Conservation (phyloP, 2,113 vertebrate species). For the Brevimyrus niger region DNA sequence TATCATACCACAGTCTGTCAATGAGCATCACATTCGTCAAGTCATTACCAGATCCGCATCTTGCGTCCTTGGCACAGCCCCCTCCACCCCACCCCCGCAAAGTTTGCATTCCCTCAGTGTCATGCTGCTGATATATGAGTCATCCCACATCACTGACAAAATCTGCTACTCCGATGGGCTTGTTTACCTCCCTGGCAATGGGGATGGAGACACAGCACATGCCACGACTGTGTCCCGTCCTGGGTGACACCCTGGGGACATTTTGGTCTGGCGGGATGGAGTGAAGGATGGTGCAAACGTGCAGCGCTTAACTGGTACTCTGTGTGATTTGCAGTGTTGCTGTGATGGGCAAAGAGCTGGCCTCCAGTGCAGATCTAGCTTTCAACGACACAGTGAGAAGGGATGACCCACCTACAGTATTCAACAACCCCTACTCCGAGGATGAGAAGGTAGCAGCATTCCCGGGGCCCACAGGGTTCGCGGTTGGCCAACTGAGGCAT, state of each 20-base stretch:
- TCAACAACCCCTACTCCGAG: slow-evolving; percentile 69
- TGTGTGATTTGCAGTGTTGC: slow-evolving; percentile 63
- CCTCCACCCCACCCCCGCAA: neutral
- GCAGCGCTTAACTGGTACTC: neutral
- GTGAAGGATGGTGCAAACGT: neutral
- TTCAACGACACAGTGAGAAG: slow-evolving; percentile 63
- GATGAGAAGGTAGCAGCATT: slow-evolving; percentile 66
- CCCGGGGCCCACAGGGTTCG: neutral
- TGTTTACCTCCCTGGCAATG: neutral
- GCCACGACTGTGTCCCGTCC: no score
- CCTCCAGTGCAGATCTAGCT: slow-evolving; percentile 61
- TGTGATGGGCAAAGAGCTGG: slow-evolving; percentile 56
- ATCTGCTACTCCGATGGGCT: slow-evolving; percentile 10
- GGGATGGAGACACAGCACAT: neutral
- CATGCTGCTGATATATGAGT: slow-evolving; percentile 21
- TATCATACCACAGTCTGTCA: slow-evolving; percentile 19
- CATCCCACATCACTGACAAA: slow-evolving; percentile 31
- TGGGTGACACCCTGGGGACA: neutral
- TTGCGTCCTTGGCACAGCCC: neutral
- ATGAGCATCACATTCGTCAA: neutral
- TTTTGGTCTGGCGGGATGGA: neutral
- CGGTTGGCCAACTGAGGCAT: neutral
- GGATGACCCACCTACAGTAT: slow-evolving; percentile 52
- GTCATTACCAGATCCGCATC: neutral
- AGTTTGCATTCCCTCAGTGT: neutral